These are phyloP conservation scores for Beroe forskalii DNA, from an alignment of 37 sponge, comb jelly and placozoan species.

Conservation along the genomic window DNA sequence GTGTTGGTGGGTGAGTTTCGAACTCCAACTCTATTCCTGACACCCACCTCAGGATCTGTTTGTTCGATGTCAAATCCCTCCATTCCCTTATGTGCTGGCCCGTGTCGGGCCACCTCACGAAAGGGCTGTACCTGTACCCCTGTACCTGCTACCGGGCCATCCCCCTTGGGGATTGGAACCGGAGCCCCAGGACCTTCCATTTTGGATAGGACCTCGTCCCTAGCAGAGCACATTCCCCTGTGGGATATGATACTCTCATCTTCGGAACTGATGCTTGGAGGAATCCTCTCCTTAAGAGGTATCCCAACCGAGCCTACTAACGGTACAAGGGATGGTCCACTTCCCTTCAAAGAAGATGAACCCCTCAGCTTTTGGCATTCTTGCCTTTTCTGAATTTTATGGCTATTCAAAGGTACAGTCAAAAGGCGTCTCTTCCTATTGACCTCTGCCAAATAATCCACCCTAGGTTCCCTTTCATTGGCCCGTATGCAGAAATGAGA, in stretches of 20 bases:
- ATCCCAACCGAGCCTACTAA: too few species aligned
- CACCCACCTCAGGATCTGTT: neutral
- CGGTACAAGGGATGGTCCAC: too few species aligned
- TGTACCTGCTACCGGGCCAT: neutral
- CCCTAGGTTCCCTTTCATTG: too few species aligned
- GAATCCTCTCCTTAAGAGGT: too few species aligned
- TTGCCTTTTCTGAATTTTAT: too few species aligned
- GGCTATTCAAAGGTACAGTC: too few species aligned
- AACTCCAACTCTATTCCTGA: slow-evolving; percentile 19
- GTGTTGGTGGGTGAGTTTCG: neutral
- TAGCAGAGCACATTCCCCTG: neutral
- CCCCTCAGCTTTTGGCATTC: too few species aligned
- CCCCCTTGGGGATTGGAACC: neutral
- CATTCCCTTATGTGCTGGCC: neutral
- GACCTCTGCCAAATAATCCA: too few species aligned
- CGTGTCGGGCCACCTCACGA: slow-evolving; percentile 42
- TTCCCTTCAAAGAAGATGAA: too few species aligned
- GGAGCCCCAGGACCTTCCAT: neutral
- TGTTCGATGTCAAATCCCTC: neutral
- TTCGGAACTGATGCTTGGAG: too few species aligned
- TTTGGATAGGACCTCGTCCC: neutral
- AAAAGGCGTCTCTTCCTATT: too few species aligned
- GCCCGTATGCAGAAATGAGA: too few species aligned
- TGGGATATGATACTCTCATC: neutral
- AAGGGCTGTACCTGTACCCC: neutral